phyloP scores from a whole-genome alignment of 2,888 invertebrate species.

The Netelia virgata region DNA sequence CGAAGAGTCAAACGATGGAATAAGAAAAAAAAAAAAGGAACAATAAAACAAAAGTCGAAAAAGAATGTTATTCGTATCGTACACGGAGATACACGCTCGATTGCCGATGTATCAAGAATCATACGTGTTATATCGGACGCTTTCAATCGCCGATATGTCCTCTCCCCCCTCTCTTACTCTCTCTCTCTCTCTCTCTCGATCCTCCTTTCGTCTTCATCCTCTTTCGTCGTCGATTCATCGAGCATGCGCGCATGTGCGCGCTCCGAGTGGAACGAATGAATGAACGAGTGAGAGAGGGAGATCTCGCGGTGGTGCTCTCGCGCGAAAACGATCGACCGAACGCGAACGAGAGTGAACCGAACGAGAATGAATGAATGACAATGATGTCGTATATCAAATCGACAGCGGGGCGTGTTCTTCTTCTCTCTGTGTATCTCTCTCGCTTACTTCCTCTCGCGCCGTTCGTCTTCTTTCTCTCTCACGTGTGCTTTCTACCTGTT shows the following conservation, averaged over 20 bases:
- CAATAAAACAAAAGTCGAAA: conserved; percentile 4
- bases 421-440: conserved; percentile 37
- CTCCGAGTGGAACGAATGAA: conserved; percentile 68
- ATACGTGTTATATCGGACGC: conserved; percentile 41
- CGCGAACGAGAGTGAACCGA: conserved; percentile 67
- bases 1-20: not conserved
- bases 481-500: conserved; percentile 60
- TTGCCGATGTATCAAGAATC: conserved; percentile 37
- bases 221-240: conserved; percentile 52
- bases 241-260: conserved; percentile 11
- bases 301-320: conserved; percentile 20
- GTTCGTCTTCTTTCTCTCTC: conserved; percentile 29
- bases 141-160: conserved; percentile 39
- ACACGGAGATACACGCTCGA: conserved; percentile 25
- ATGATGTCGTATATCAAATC: conserved; percentile 79
- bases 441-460: conserved; percentile 62
- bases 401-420: conserved; percentile 71
- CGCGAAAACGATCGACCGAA: conserved; percentile 60
- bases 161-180: not conserved
- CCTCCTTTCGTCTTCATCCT: conserved; percentile 42
- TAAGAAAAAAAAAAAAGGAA: not conserved
- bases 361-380: conserved; percentile 77
- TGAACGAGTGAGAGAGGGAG: conserved; percentile 63
- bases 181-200: conserved; percentile 5
- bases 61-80: conserved; percentile 1